Evolutionary conservation across 2,797 vertebrate species (phyloP).

Genomic region (Protonibea diacanthus): DNA sequence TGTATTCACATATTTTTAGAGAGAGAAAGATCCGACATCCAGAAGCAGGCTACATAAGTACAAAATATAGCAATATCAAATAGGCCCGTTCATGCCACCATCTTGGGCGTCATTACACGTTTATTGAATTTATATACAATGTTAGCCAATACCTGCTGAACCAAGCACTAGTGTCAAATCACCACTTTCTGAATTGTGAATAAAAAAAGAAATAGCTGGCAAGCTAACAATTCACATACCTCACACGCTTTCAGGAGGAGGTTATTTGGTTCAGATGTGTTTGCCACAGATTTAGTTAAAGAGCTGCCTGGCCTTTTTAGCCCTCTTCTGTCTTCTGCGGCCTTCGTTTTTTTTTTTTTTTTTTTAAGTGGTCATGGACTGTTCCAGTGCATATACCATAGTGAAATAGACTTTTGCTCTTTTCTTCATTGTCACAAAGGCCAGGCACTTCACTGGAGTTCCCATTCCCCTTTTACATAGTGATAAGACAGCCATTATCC

Average conservation of each 20-base stretch:
- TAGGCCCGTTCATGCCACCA: too few relatives aligned
- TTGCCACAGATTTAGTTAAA: constrained; percentile 77
- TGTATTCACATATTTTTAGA: too few relatives aligned
- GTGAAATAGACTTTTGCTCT: constrained; percentile 82
- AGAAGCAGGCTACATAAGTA: too few relatives aligned
- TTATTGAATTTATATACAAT: constrained; percentile 8
- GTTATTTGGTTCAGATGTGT: constrained; percentile 69
- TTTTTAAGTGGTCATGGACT: constrained; percentile 78
- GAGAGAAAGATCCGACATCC: too few relatives aligned
- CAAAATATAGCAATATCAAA: too few relatives aligned
- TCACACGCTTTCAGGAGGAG: constrained; percentile 46
- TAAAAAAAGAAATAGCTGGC: constrained; percentile 28
- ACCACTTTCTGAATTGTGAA: constrained; percentile 17
- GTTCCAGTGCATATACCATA: constrained; percentile 77
- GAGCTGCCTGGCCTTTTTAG: constrained; percentile 55
- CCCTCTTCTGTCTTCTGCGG: constrained; percentile 64
- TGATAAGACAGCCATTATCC: constrained; percentile 88
- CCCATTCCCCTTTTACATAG: constrained; percentile 86
- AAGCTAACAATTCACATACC: constrained; percentile 46
- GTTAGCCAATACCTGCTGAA: constrained; percentile 2
- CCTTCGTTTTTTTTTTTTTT: constrained; percentile 38
- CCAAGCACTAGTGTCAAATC: constrained; percentile 4
- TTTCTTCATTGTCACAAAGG: constrained; percentile 87
- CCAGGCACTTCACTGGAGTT: constrained; percentile 84
- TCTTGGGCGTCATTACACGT: neutral